Base-by-base conservation (phyloP, 2,797 vertebrate genomes). In the Poecilia wingei region DNA sequence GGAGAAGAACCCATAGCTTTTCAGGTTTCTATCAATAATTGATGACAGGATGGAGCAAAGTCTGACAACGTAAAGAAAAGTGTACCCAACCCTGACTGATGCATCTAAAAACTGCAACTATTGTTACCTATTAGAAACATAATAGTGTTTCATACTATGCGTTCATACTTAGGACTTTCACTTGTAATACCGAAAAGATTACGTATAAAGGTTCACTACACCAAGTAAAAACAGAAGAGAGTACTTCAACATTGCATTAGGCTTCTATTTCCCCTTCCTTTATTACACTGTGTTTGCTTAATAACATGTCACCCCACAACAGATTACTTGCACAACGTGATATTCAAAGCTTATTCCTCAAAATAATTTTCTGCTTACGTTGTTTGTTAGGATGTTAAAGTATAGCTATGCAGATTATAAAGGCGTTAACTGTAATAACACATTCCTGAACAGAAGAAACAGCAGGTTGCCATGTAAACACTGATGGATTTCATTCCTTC, bases 341-440 rank as follows among this genome's bases (percentile, higher is more conserved):
- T 84, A 80, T 81, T 88, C 73, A 83, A 83, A 86, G 78, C 77
- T 78, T 85, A 78, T 79, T 76, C 72, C 85, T 46, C 80, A 81
- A 85, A 86, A 82, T 84, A 86, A 87, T 78, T 90, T 55, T 69
- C 77, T 76, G 57, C 69, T 43, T 74, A 41, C 74, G 31, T 81
- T 33, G 33, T 18, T 81, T 85, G 22, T 16, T 74, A 76, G 80
- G 49, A 80, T 83, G 89, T 84, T 85, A 85, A 76, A 76, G 55
- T 43, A 16, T 76, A 78, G 80, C 84, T 80, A 72, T 71, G 45
- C 80, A 59, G 47, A 82, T 84, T 80, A 76, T 59, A 76, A 86
- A 86, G 74, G 83, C 61, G 68, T 87, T 77, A 87, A 10, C 72
- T 82, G 76, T 53, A 90, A 87, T 61, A 73, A 53, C 79, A 76